Evolutionary conservation across 1,140 invertebrate genomes (phyloP).

Genomic region (Liolophura sinensis): DNA sequence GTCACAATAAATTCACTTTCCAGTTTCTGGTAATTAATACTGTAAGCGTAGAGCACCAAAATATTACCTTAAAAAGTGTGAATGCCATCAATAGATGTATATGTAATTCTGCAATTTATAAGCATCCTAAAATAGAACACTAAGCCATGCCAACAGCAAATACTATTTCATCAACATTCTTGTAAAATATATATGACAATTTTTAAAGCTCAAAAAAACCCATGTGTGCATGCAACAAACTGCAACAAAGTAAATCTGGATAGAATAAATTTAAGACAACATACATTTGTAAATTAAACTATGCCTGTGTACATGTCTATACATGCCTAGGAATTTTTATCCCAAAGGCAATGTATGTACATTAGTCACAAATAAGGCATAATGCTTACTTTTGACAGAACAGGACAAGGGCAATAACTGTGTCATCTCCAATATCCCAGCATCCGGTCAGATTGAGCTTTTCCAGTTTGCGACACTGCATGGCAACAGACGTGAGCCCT

Average conservation of each 20-base stretch:
- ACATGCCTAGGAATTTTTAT: background rate
- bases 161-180: too few relatives aligned
- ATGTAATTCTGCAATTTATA: background rate
- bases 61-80: background rate
- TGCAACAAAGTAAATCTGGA: background rate
- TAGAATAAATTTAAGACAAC: background rate
- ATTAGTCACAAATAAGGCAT: background rate
- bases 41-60: background rate
- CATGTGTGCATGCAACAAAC: too few relatives aligned
- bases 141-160: too few relatives aligned
- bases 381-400: conserved; percentile 42
- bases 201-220: too few relatives aligned
- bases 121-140: background rate
- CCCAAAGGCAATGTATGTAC: background rate
- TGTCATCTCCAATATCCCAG: conserved; percentile 55
- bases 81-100: background rate
- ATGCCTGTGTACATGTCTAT: background rate
- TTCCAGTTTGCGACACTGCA: conserved; percentile 41
- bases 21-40: background rate
- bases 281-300: too few relatives aligned
- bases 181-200: too few relatives aligned
- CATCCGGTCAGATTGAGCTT: conserved; percentile 55
- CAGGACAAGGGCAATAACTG: conserved; percentile 37
- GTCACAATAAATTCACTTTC: background rate
- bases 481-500: conserved; percentile 40